phyloP scores from a whole-genome alignment of 2,888 invertebrate species.

The Cheilosia soror region DNA sequence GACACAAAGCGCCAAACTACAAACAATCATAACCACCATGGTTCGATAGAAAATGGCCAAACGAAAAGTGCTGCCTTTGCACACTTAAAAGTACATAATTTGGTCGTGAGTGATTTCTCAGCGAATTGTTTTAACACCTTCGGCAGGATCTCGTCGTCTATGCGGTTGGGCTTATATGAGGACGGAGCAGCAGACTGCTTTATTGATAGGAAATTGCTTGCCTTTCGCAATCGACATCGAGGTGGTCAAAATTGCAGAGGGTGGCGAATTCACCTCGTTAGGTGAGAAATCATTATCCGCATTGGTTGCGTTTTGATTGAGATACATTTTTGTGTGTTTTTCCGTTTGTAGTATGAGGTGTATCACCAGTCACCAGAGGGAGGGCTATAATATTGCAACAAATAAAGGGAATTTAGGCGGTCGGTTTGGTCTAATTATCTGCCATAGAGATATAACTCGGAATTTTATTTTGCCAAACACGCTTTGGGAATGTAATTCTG shows the following conservation, averaged over 20 bases:
- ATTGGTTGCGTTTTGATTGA: slow-evolving; percentile 17
- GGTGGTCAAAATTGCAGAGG: slow-evolving; percentile 60
- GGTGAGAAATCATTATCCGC: slow-evolving; percentile 45
- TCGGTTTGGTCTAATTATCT: slow-evolving; percentile 31
- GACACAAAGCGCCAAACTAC: slow-evolving; percentile 50
- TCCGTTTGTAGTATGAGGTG: background rate
- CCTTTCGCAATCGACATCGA: slow-evolving; percentile 49
- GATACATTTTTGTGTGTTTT: slow-evolving; percentile 17
- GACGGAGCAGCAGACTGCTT: background rate
- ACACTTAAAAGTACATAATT: slow-evolving; percentile 19
- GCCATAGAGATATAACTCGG: slow-evolving; percentile 1
- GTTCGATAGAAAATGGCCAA: background rate
- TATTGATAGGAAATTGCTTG: slow-evolving; percentile 63
- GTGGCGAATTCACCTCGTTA: slow-evolving; percentile 49
- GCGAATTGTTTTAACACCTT: slow-evolving; percentile 69
- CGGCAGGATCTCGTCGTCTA: slow-evolving; percentile 57
- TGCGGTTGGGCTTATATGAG: slow-evolving; percentile 16
- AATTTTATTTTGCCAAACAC: slow-evolving; percentile 13
- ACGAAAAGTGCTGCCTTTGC: slow-evolving; percentile 45
- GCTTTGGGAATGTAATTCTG: background rate
- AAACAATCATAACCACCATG: slow-evolving; percentile 51
- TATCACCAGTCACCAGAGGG: background rate
- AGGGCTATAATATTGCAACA: slow-evolving; percentile 44
- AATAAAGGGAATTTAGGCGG: slow-evolving; percentile 27
- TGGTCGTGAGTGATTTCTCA: slow-evolving; percentile 65